A percentile compares a stretch with the other conserved stretches of the same genome.
Evolutionary conservation across 2,113 vertebrate genomes (phyloP).

Genomic region (Eublepharis macularius): DNA sequence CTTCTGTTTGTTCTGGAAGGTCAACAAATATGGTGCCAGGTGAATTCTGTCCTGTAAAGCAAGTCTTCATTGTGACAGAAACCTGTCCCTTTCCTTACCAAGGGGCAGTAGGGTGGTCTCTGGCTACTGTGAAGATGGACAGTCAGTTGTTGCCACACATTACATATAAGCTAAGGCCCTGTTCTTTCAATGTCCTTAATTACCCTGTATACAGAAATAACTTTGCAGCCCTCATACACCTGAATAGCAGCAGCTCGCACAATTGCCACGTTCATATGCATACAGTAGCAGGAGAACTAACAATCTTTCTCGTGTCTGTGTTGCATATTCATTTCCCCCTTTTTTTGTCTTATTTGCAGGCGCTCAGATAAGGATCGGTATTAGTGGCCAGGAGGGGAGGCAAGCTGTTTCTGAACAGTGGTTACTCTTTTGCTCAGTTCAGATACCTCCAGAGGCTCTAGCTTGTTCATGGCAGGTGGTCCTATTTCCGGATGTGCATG

Average conservation of each 20-base stretch:
- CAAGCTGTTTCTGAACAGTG: conserved; percentile 82
- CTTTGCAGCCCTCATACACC: not conserved
- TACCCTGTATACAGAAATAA: not conserved
- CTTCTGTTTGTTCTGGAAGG: too few species aligned
- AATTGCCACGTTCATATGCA: not conserved
- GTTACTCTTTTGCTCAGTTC: conserved; percentile 84
- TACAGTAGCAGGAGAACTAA: too few species aligned
- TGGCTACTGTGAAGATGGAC: too few species aligned
- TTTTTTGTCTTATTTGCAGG: conserved; percentile 62
- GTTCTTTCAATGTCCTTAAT: not conserved
- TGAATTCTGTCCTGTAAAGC: too few species aligned
- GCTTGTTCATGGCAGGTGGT: conserved; percentile 82
- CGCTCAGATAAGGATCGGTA: conserved; percentile 81
- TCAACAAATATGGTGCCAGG: too few species aligned
- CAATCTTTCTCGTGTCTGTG: not conserved
- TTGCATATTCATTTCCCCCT: not conserved
- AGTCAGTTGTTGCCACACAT: too few species aligned
- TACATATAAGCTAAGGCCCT: not conserved
- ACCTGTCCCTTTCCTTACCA: too few species aligned
- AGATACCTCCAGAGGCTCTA: conserved; percentile 81
- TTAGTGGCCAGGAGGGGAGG: conserved; percentile 82
- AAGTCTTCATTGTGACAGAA: too few species aligned
- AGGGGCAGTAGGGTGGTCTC: too few species aligned
- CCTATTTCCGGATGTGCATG: conserved; percentile 83
- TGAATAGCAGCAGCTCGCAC: not conserved